Base-by-base conservation (phyloP, 1,140 invertebrate genomes). In the Wiebesia pumilae region DNA sequence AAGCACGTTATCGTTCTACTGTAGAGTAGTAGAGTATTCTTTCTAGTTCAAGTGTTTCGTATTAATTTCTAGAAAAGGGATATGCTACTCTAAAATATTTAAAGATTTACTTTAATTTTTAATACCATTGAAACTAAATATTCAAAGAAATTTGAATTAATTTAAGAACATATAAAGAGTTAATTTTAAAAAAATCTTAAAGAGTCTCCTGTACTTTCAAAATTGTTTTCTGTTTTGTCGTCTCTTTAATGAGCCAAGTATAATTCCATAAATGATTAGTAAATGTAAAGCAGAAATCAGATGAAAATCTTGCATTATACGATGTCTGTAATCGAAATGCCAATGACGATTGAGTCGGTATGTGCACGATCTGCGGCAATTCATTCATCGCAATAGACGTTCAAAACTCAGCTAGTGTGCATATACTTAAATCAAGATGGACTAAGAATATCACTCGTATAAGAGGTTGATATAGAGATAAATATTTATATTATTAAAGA, bases 271-370 rank as follows among this genome's bases (percentile, higher is more conserved):
- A 14, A 24, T 30, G 80, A 81, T 81, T 54, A 3, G 38, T 4
- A 65, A 65, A 33, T 69, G 30, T 54, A 47, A 14, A 35, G 67
- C 7, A 27, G 21, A 24, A 24, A 35, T 38, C 43, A 38, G 16
- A 67, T 38, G 21, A 65, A 85, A 85, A 85, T 35, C n/a, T 33
- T 21, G 54, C 33, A 54, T n/a, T 40, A 27, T 69, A 51, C n/a
- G n/a, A 9, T 4, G 12, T 21, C 58, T 30, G 30, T 62, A 43
- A 73, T 85, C 38, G 84, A 79, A 86, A 86, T 86, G 24, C 75
- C 82, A 86, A 86, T 82, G 79, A 81, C 79, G 51, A 86, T 81
- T 54, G 58, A 27, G 43, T 40, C 71, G 58, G 75, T 78, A 43
- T 58, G 83, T 65, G 27, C 47, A 78, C 33, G 38, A 43, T 12